These are phyloP conservation scores for Eleginops maclovinus DNA, from an alignment of 2,113 vertebrate genomes.

Conservation along the genomic window DNA sequence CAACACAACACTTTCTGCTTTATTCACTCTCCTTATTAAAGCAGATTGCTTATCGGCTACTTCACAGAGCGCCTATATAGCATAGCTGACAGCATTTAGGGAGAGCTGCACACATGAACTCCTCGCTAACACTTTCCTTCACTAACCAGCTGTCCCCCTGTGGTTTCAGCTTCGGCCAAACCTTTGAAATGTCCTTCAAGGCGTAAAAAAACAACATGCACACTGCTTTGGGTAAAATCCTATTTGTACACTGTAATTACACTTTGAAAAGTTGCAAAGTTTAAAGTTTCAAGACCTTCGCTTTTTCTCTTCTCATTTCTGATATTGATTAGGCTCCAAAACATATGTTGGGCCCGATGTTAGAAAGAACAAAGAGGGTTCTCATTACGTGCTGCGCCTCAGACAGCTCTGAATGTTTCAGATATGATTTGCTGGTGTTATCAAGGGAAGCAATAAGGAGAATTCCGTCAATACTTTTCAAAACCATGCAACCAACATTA, in stretches of 20 bases:
- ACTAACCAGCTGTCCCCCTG: conserved; percentile 80
- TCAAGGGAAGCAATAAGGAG: conserved; percentile 78
- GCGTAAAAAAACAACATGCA: conserved; percentile 74
- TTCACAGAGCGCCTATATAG: conserved; percentile 75
- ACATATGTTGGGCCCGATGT: conserved; percentile 57
- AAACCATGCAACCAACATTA: conserved; percentile 49
- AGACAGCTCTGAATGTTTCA: conserved; percentile 73
- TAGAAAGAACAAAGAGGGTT: conserved; percentile 77
- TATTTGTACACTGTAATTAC: conserved; percentile 83
- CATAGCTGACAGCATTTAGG: conserved; percentile 77
- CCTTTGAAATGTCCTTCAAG: conserved; percentile 84
- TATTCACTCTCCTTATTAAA: conserved; percentile 76
- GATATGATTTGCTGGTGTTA: conserved; percentile 68
- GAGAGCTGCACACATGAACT: conserved; percentile 73
- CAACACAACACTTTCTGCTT: conserved; percentile 73
- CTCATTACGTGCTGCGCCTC: conserved; percentile 68
- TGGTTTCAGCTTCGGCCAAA: conserved; percentile 78
- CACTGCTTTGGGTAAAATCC: conserved; percentile 80
- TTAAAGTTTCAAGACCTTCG: conserved; percentile 76
- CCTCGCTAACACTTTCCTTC: conserved; percentile 78
- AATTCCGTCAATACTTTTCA: conserved; percentile 72
- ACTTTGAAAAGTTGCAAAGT: conserved; percentile 82
- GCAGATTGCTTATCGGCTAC: conserved; percentile 71
- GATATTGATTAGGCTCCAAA: conserved; percentile 79
- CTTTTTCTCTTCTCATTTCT: conserved; percentile 68